phyloP scores from a whole-genome alignment of 2,797 vertebrate genomes.

The Syncerus caffer region DNA sequence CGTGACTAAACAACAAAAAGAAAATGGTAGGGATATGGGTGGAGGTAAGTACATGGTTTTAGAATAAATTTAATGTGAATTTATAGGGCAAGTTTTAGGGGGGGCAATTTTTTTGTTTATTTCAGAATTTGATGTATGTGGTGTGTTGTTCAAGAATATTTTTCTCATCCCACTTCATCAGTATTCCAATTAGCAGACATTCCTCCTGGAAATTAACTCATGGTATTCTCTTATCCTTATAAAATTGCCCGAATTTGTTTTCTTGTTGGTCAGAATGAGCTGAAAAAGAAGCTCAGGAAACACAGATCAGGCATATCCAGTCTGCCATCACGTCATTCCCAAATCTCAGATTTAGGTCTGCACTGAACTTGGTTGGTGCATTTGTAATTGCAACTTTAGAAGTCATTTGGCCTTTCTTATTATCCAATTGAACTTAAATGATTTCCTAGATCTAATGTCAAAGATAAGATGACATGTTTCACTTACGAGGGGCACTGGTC shows the following conservation, averaged over 20 bases:
- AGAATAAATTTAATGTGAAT: background rate
- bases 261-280: background rate
- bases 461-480: background rate
- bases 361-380: background rate
- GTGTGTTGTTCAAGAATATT: background rate
- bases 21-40: background rate
- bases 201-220: background rate
- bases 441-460: background rate
- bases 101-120: background rate
- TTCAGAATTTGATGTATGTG: background rate
- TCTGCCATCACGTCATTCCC: background rate
- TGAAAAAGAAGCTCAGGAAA: background rate
- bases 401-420: background rate
- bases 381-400: background rate
- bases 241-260: background rate
- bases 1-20: background rate
- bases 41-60: background rate
- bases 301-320: background rate
- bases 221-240: background rate
- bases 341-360: background rate
- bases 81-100: background rate
- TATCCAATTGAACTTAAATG: slow-evolving; percentile 28
- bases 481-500: background rate
- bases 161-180: background rate
- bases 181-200: background rate